Evolutionary conservation across 2,113 vertebrate species (phyloP).

Genomic region (Catharus minimus): DNA sequence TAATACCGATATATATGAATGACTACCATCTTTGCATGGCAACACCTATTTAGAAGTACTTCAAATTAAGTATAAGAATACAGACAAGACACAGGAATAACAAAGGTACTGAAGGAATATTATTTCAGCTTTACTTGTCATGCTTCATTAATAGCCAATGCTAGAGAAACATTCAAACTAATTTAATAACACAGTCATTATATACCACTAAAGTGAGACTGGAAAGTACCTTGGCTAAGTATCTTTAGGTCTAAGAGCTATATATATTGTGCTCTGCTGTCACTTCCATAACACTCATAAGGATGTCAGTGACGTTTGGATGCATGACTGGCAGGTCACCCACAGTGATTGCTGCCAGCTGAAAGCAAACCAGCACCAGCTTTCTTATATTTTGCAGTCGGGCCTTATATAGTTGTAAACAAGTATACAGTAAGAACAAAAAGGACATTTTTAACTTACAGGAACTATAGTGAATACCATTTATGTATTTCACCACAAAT

Average conservation of each 20-base stretch:
- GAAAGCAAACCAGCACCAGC: background rate
- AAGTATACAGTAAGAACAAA: background rate
- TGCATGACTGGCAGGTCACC: background rate
- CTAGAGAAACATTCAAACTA: background rate
- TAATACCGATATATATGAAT: background rate
- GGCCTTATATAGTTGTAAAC: background rate
- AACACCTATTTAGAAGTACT: background rate
- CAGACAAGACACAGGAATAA: background rate
- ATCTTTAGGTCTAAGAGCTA: background rate
- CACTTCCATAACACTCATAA: background rate
- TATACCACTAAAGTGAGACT: background rate
- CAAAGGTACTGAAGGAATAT: background rate
- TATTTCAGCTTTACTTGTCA: background rate
- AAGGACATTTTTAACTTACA: background rate
- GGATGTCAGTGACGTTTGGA: background rate
- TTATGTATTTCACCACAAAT: background rate
- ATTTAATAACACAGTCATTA: background rate
- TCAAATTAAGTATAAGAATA: background rate
- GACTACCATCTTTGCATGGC: background rate
- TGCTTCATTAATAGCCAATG: background rate
- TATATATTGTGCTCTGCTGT: background rate
- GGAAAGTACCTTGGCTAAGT: background rate
- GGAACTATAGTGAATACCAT: fast-evolving
- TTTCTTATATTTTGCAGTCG: background rate
- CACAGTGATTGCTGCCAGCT: background rate